Evolutionary conservation across 2,797 vertebrate species (phyloP).

Genomic region (Sternotherus odoratus): DNA sequence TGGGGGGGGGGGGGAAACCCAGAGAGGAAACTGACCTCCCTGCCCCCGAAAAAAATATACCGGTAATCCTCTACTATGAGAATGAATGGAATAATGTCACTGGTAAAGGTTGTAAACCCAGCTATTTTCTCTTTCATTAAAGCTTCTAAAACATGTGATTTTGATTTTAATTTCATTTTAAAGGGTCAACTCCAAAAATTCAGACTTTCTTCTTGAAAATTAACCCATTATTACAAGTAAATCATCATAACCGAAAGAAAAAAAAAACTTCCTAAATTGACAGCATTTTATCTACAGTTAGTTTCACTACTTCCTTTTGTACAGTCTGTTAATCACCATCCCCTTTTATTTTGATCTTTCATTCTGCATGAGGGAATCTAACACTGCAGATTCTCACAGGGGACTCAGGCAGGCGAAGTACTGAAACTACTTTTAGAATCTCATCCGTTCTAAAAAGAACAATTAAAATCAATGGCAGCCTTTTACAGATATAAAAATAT

Average conservation of each 20-base stretch:
- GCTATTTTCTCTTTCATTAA: not conserved
- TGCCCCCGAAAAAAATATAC: not conserved
- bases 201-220: not conserved
- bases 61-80: not conserved
- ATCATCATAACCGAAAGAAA: not conserved
- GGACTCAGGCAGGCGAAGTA: not conserved
- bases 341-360: not conserved
- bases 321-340: rapidly evolving
- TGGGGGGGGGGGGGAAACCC: not conserved
- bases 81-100: not conserved
- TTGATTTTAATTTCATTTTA: not conserved
- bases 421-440: not conserved
- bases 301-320: not conserved
- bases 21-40: not conserved
- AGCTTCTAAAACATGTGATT: not conserved
- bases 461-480: not conserved
- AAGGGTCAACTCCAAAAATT: not conserved
- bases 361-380: not conserved
- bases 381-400: not conserved
- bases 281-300: not conserved
- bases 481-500: not conserved
- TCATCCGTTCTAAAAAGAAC: too few species aligned
- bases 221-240: not conserved
- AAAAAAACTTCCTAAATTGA: not conserved
- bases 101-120: not conserved